These are phyloP conservation scores for Leptosomus discolor DNA, from an alignment of 2,113 vertebrate genomes.

Conservation along the genomic window DNA sequence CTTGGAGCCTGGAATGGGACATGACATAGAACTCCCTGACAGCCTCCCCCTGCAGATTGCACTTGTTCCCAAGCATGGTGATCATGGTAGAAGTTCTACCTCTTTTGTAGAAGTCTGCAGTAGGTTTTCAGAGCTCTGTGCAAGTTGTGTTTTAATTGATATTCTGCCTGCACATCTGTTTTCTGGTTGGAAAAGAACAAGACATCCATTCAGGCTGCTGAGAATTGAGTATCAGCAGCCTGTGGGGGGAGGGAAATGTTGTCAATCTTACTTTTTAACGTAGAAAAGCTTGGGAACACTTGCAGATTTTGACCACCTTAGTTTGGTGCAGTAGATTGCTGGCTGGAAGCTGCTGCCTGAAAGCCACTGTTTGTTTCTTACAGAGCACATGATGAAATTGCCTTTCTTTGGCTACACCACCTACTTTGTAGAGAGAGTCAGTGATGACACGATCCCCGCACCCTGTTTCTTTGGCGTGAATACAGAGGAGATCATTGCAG, in stretches of 20 bases:
- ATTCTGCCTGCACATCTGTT: background rate
- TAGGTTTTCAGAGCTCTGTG: background rate
- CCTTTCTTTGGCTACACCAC: constrained; percentile 83
- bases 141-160: background rate
- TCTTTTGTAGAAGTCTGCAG: background rate
- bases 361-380: background rate
- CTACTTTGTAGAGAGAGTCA: constrained; percentile 79
- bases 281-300: background rate
- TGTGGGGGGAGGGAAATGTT: background rate
- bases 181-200: background rate
- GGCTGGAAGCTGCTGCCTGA: background rate
- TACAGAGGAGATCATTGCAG: constrained; percentile 73
- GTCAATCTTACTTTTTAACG: background rate
- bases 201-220: background rate
- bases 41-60: background rate
- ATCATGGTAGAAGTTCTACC: background rate
- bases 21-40: background rate
- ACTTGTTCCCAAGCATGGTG: background rate
- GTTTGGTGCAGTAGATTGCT: background rate
- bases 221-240: background rate
- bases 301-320: background rate
- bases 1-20: background rate
- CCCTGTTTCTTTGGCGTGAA: constrained; percentile 82
- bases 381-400: constrained; percentile 74
- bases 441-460: constrained; percentile 50